Evolutionary conservation across 2,888 invertebrate species (phyloP), one percentile per base, ranked within the genome.

Genomic region (Lasioglossum vierecki): DNA sequence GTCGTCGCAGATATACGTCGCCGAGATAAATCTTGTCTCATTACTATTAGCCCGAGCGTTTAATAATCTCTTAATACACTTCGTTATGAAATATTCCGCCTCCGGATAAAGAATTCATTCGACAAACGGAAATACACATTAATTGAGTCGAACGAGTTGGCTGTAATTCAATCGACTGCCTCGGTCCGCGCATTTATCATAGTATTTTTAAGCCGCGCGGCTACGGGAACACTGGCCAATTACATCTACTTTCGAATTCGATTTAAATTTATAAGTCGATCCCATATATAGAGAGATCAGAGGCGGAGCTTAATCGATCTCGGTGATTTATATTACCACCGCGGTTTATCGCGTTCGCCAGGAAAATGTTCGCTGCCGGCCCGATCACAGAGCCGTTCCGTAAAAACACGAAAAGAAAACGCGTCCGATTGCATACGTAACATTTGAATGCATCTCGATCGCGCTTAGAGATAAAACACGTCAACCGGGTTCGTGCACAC

Each of bases 291-390:
- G 86, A 75, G 82, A 86, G 86, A 86, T 86, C 79, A 75, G 85
- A 82, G 26, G 66, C 68, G 22, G 18, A 44, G 18, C 70, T 80
- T 85, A 89, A 89, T 90, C 86, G 80, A 86, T 82, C 79, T 18
- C 35, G 68, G 66, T 85, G 89, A 88, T 89, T 89, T 89, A 89
- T 90, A 82, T 80, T 82, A 26, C 46, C 49, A 39, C 49, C 39
- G 30, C 68, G 60, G 80, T 80, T 83, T 83, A 80, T 73, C 81
- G 80, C 66, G 49, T 78, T 83, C 71, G 68, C 73, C 73, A 30
- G 35, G 82, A 53, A 79, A 83, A 57, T 46, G 30, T 82, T 79
- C 74, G 72, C 49, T 13, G 22, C 66, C 71, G 74, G 71, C n/a
- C 63, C 57, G 82, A 79, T 83, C 80, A 80, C 74, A 76, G 70